Base-by-base conservation (phyloP, 2,888 invertebrate species). In the Spodoptera littoralis region DNA sequence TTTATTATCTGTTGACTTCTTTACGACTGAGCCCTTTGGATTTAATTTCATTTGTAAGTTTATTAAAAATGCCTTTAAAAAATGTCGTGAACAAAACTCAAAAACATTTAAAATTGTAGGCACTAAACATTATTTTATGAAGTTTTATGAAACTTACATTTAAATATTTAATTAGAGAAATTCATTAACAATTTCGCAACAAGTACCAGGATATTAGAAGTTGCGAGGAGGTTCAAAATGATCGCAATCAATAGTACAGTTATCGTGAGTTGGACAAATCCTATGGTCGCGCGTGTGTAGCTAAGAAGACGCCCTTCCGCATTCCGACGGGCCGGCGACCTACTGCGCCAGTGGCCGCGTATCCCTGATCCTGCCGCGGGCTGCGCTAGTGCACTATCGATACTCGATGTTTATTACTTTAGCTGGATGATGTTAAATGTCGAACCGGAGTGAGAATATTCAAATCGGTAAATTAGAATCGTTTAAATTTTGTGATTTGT, bases 261-360 rank as follows among this genome's bases (percentile, higher is more conserved):
- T 73, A 72, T 72, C 72, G 60, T 73, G 60, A 73, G 72, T 58
- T 68, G 78, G 90, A 90, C 79, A 75, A 70, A 84, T 87, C 61
- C 84, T 64, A 68, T 67, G 70, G 70, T 73, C 53, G 68, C 65
- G 78, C 78, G 74, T 85, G 89, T 90, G 86, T 75, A 76, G 70
- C 83, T 72, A 80, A 75, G 84, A 85, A 81, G 81, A 79, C 74
- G 82, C 84, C 84, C 91, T 94, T 94, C 93, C 93, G 93, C 93
- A 93, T 93, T 92, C 94, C 94, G 75, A 74, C 76, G 88, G 91
- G 90, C 87, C 90, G 89, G 86, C 93, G 93, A 92, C 94, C 93
- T 89, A 94, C 87, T 94, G 93, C 84, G 92, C 94, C 83, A 94
- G 84, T 94, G 93, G 85, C 94, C 93, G 90, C 89, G 84, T 92